Conservation (phyloP, 2,113 vertebrate species). For the Acanthochromis polyacanthus region DNA sequence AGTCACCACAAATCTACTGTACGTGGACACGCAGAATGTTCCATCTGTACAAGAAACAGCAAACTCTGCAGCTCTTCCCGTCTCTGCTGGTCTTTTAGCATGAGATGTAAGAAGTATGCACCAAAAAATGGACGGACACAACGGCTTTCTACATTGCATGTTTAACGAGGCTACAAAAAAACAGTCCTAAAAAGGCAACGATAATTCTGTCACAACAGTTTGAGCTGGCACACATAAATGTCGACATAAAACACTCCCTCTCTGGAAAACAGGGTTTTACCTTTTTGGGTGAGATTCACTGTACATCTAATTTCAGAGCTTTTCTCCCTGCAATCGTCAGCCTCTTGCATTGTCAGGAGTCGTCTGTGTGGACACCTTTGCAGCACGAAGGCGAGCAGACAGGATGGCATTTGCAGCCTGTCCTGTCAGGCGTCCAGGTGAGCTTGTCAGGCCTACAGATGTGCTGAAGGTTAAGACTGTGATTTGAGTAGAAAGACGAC, state of each 20-base stretch:
- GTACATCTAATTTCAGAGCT: background rate
- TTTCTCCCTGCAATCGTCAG: background rate
- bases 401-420: conserved; percentile 40
- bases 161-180: conserved; percentile 15
- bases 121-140: conserved; percentile 11
- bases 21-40: background rate
- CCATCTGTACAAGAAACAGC: conserved; percentile 8
- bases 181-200: background rate
- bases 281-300: background rate
- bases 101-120: background rate
- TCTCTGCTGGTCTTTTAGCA: background rate
- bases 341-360: background rate
- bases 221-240: conserved; percentile 4
- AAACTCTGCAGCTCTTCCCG: background rate
- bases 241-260: background rate
- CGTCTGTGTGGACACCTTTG: background rate
- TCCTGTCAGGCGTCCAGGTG: conserved; percentile 49
- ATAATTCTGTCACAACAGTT: conserved; percentile 5
- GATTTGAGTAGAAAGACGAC: conserved; percentile 71
- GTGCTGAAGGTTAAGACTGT: conserved; percentile 75
- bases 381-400: conserved; percentile 12
- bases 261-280: background rate
- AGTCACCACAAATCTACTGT: conserved; percentile 5
- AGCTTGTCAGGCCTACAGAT: conserved; percentile 55
- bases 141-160: conserved; percentile 7